Evolutionary conservation across 2,797 vertebrate genomes (phyloP).

Genomic region (Steatocranus sp.): DNA sequence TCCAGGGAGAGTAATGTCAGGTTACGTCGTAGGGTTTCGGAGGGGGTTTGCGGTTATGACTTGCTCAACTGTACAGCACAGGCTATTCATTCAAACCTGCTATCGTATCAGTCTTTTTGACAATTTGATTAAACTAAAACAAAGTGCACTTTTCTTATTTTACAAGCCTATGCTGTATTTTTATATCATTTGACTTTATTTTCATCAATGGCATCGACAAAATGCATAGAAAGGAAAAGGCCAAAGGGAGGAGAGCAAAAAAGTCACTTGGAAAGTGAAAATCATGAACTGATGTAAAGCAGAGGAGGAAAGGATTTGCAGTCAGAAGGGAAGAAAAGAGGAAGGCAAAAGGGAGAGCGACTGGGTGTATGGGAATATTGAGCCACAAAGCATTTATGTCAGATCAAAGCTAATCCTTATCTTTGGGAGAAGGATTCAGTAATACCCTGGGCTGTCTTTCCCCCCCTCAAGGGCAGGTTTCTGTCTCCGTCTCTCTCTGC

Average conservation of each 20-base stretch:
- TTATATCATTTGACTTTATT: neutral
- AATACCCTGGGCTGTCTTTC: constrained; percentile 37
- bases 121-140: neutral
- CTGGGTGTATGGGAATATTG: constrained; percentile 52
- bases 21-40: fast-evolving
- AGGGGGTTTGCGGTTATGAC: neutral
- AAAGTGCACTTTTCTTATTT: neutral
- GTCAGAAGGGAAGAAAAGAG: neutral
- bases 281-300: neutral
- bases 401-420: constrained; percentile 70
- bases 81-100: neutral
- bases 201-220: neutral
- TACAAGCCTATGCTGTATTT: neutral
- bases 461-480: constrained; percentile 37
- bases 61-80: fast-evolving
- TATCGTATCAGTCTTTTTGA: neutral
- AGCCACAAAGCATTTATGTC: constrained; percentile 66
- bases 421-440: constrained; percentile 47
- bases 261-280: neutral
- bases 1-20: fast-evolving
- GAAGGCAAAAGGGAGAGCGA: neutral
- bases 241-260: neutral
- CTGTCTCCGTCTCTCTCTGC: neutral
- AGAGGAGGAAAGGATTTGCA: neutral
- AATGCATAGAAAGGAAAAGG: neutral